Conservation (phyloP, 2,113 vertebrate species). For the Phainopepla nitens region DNA sequence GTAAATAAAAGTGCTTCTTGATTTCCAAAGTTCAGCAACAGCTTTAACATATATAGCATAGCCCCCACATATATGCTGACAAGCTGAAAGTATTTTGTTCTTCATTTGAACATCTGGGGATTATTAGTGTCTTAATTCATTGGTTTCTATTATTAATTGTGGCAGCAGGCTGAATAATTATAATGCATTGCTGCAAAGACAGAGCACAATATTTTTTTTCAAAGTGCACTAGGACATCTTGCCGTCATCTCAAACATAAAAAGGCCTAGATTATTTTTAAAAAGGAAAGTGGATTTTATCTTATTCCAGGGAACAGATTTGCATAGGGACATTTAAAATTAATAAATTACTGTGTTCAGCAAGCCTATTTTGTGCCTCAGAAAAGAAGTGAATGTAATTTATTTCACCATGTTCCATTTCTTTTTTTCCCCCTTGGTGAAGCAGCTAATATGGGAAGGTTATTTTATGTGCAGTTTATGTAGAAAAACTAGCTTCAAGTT, state of each 20-base stretch:
- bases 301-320: conserved; percentile 61
- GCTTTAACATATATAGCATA: conserved; percentile 26
- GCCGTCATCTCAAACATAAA: conserved; percentile 54
- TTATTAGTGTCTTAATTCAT: conserved; percentile 72
- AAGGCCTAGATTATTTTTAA: conserved; percentile 62
- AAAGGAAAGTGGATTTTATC: conserved; percentile 52
- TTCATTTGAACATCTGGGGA: conserved; percentile 70
- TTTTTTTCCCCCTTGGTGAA: conserved; percentile 1
- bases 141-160: conserved; percentile 71
- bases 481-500: neutral
- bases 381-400: conserved; percentile 41
- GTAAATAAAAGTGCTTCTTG: neutral
- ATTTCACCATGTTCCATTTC: conserved; percentile 36
- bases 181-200: conserved; percentile 44
- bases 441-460: neutral
- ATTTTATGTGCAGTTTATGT: neutral
- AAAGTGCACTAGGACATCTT: conserved; percentile 44
- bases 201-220: conserved; percentile 31
- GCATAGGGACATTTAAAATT: conserved; percentile 66
- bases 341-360: conserved; percentile 55
- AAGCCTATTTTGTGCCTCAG: conserved; percentile 53
- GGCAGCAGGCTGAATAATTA: conserved; percentile 64
- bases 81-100: conserved; percentile 61
- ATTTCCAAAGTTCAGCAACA: conserved; percentile 9
- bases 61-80: conserved; percentile 60